These are phyloP conservation scores for Epinotia bilunana DNA, from an alignment of 2,888 invertebrate species.

Conservation along the genomic window DNA sequence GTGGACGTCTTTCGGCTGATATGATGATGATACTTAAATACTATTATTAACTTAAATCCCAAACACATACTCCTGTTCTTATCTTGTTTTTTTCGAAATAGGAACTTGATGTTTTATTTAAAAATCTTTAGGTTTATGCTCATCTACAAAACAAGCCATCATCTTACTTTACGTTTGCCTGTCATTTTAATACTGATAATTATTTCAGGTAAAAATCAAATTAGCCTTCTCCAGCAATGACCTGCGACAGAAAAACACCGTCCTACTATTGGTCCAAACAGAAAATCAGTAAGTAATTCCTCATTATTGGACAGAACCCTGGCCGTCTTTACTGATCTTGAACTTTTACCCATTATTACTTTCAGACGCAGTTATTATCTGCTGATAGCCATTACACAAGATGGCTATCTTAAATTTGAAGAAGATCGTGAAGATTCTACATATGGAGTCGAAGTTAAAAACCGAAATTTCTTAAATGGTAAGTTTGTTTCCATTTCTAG, in stretches of 20 bases:
- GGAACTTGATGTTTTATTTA: too few species aligned
- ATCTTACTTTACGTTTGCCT: not conserved
- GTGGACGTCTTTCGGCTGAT: too few species aligned
- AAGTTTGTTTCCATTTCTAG: constrained; percentile 49
- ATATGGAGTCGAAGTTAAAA: constrained; percentile 89
- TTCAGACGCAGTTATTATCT: constrained; percentile 92
- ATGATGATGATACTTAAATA: too few species aligned
- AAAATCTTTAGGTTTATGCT: too few species aligned
- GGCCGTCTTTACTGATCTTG: not conserved
- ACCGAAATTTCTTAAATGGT: constrained; percentile 93
- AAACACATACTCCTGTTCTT: too few species aligned
- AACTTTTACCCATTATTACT: constrained; percentile 40
- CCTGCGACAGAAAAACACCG: constrained; percentile 90
- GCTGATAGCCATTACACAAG: constrained; percentile 91
- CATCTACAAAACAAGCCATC: too few species aligned
- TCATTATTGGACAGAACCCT: not conserved
- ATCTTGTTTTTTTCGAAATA: too few species aligned
- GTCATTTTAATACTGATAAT: not conserved
- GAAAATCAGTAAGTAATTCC: constrained; percentile 87
- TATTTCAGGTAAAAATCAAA: constrained; percentile 90
- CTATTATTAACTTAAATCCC: too few species aligned
- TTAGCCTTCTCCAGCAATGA: constrained; percentile 94
- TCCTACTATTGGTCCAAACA: constrained; percentile 91
- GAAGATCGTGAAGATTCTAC: constrained; percentile 92
- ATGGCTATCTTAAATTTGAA: constrained; percentile 93